These are phyloP conservation scores for Stichodactyla helianthus DNA, from an alignment of 64 coral and sea anemone genomes.

Conservation along the genomic window DNA sequence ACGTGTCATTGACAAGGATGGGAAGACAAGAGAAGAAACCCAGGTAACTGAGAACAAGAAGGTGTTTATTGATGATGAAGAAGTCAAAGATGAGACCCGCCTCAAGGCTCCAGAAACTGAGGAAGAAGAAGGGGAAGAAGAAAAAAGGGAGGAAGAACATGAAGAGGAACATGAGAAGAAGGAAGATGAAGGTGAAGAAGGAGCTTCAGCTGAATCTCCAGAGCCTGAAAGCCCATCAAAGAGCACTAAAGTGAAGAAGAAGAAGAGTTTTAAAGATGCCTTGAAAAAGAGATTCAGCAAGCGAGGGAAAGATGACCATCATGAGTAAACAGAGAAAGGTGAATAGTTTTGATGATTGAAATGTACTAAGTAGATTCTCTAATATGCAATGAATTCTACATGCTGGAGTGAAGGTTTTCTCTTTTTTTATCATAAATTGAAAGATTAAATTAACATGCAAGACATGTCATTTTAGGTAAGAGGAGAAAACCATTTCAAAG, in stretches of 20 bases:
- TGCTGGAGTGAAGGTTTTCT: neutral
- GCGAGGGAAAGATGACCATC: constrained; percentile 50
- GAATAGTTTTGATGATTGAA: constrained; percentile 13
- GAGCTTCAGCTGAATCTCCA: constrained; percentile 15
- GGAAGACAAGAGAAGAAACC: neutral
- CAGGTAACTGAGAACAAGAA: constrained; percentile 34
- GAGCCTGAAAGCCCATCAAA: constrained; percentile 44
- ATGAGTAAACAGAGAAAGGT: constrained; percentile 39
- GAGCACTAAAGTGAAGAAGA: constrained; percentile 75
- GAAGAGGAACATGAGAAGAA: constrained; percentile 54
- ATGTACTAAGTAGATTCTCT: neutral
- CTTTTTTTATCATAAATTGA: neutral
- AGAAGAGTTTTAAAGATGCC: constrained; percentile 80
- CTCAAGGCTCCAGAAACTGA: constrained; percentile 44
- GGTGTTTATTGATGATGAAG: constrained; percentile 49
- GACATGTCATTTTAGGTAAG: neutral
- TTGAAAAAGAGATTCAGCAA: constrained; percentile 57
- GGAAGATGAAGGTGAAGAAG: constrained; percentile 39
- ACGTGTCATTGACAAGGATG: constrained; percentile 13
- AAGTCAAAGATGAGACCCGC: constrained; percentile 43
- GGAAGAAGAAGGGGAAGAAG: constrained; percentile 47
- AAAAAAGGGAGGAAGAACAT: constrained; percentile 43
- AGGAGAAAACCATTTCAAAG: neutral
- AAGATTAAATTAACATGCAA: neutral
- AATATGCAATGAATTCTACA: neutral